Evolutionary conservation across 2,888 invertebrate species (phyloP), one percentile per base, ranked within the genome.

Genomic region (Thymelicus lineola): DNA sequence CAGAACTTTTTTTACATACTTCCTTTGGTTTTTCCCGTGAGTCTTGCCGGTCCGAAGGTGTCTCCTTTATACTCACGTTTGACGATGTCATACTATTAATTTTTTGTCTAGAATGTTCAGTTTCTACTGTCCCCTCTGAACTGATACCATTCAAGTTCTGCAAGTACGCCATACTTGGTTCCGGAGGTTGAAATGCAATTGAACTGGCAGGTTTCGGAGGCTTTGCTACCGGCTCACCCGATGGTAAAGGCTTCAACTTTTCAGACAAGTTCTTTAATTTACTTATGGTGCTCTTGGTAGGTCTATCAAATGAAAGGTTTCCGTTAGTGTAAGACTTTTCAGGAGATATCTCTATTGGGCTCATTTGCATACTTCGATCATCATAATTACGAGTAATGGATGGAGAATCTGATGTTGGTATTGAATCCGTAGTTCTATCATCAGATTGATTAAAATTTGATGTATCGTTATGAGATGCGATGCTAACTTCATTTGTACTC

Each of bases 281-380:
- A 50, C 91, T 90, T 63, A 89, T 82, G 7, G 89, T 93, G 73
- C 78, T 86, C 35, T 90, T 80, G 10, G 93, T 90, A 4, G 93
- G 92, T 71, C 83, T 87, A 80, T 93, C 94, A 64, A 90, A 91
- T 1, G 91, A 87, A 74, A 94, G 94, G 75, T 90, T 91, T 1
- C 90, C 87, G 80, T 90, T 93, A 46, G 82, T 82, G 75, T 84
- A 89, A 68, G 79, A 85, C 0, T 66, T 72, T 69, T 74, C 80
- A 38, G 85, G 83, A 62, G 82, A 77, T 50, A 72, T 75, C 72
- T 82, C n/a, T 4, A 5, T 35, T 38, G 28, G 15, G 3, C 12
- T n/a, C n/a, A 12, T n/a, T 28, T 57, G 45, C 15, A 46, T 58
- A 48, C 7, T 14, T 48, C 14, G 15, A 36, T 66, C 36, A 5